phyloP scores from a whole-genome alignment of 2,888 invertebrate genomes.

The Plagodis dolabraria region DNA sequence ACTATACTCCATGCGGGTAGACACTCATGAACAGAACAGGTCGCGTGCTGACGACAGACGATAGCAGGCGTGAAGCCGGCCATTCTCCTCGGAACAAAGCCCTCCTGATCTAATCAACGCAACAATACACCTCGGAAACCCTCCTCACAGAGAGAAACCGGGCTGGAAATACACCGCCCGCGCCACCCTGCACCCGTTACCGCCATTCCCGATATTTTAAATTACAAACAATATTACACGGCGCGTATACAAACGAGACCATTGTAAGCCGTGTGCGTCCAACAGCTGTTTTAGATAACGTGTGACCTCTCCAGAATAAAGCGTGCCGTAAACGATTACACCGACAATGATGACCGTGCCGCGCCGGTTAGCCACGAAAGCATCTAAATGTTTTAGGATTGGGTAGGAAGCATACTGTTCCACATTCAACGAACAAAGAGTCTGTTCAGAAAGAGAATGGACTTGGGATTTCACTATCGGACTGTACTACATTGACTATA shows the following conservation, averaged over 20 bases:
- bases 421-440: conserved; percentile 12
- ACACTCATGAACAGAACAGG: conserved; percentile 57
- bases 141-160: conserved; percentile 60
- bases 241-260: conserved; percentile 73
- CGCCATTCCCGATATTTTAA: conserved; percentile 76
- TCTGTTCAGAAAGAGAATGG: background rate
- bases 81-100: conserved; percentile 75
- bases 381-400: conserved; percentile 29
- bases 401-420: conserved; percentile 20
- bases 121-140: conserved; percentile 78
- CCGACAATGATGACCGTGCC: conserved; percentile 53
- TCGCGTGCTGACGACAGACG: conserved; percentile 66
- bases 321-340: conserved; percentile 64
- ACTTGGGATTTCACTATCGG: too few relatives aligned
- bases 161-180: conserved; percentile 68
- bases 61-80: conserved; percentile 60
- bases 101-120: conserved; percentile 80
- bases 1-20: conserved; percentile 46
- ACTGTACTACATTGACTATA: too few relatives aligned
- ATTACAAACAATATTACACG: conserved; percentile 81
- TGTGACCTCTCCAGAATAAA: conserved; percentile 77
- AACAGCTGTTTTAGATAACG: conserved; percentile 82
- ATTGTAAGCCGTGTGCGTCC: conserved; percentile 74
- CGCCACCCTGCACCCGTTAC: conserved; percentile 44
- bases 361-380: conserved; percentile 37